phyloP scores from a whole-genome alignment of 2,797 vertebrate genomes.

The Hipposideros larvatus region DNA sequence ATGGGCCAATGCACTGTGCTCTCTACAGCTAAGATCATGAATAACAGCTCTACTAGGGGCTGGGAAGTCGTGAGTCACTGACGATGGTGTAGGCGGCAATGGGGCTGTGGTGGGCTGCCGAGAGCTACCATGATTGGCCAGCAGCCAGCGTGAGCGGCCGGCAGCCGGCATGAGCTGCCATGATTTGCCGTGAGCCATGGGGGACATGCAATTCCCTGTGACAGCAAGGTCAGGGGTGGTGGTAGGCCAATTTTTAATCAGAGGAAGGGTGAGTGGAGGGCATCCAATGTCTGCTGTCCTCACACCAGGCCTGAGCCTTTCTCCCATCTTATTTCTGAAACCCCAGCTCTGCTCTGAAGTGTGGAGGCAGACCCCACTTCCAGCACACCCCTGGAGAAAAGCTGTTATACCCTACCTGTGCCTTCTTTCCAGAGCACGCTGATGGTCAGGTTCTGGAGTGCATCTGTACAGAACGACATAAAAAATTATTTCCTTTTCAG shows the following conservation, averaged over 20 bases:
- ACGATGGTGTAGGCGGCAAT: no score
- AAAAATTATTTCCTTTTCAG: background rate
- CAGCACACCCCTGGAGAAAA: background rate
- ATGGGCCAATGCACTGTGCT: no score
- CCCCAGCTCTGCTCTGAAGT: background rate
- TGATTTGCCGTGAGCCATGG: background rate
- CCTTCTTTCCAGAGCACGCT: background rate
- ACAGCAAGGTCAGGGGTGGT: fast-evolving
- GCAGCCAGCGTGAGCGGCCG: no score
- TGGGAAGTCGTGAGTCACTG: no score
- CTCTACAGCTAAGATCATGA: no score
- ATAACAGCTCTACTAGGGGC: no score
- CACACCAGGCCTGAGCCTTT: background rate
- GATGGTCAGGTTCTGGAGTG: background rate
- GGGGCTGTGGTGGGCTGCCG: no score
- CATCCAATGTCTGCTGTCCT: no score
- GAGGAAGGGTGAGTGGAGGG: fast-evolving
- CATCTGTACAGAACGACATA: conserved; percentile 65
- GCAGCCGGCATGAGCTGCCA: no score
- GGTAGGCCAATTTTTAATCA: no score
- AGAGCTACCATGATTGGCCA: no score
- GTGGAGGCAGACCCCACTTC: background rate
- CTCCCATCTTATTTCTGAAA: background rate
- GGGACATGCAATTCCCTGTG: fast-evolving
- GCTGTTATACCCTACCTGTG: background rate